Conservation (phyloP, 1,140 invertebrate species). For the Pseudomyrmex concolor region DNA sequence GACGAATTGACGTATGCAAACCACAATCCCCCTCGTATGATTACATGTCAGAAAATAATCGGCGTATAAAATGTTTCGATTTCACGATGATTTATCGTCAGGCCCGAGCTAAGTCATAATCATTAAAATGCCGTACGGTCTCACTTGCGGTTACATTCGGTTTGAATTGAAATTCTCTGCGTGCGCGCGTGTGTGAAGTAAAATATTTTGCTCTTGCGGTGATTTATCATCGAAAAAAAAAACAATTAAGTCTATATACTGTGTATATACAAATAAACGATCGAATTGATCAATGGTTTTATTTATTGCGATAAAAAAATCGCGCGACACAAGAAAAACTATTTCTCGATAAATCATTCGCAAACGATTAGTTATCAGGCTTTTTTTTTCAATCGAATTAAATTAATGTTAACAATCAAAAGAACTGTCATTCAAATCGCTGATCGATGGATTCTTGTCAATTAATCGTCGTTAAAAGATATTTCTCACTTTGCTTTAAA, state of each 20-base stretch:
- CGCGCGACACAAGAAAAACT: neutral
- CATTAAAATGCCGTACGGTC: slow-evolving; percentile 10
- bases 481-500: slow-evolving; percentile 30
- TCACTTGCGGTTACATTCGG: neutral
- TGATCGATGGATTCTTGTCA: neutral
- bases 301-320: neutral
- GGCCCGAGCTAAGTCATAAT: slow-evolving; percentile 22
- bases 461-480: slow-evolving; percentile 5
- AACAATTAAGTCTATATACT: neutral
- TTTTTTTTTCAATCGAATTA: neutral
- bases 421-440: neutral
- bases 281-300: neutral
- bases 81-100: slow-evolving; percentile 31
- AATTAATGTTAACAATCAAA: neutral
- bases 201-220: slow-evolving; percentile 27
- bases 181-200: neutral
- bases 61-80: slow-evolving; percentile 46
- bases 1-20: slow-evolving; percentile 8
- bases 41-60: neutral
- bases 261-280: neutral
- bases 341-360: neutral
- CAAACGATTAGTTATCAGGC: neutral
- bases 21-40: slow-evolving; percentile 2
- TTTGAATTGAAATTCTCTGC: slow-evolving; percentile 22
- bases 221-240: slow-evolving; percentile 19